These are phyloP conservation scores for Helicoverpa armigera DNA, from an alignment of 1,140 invertebrate genomes.

Conservation along the genomic window DNA sequence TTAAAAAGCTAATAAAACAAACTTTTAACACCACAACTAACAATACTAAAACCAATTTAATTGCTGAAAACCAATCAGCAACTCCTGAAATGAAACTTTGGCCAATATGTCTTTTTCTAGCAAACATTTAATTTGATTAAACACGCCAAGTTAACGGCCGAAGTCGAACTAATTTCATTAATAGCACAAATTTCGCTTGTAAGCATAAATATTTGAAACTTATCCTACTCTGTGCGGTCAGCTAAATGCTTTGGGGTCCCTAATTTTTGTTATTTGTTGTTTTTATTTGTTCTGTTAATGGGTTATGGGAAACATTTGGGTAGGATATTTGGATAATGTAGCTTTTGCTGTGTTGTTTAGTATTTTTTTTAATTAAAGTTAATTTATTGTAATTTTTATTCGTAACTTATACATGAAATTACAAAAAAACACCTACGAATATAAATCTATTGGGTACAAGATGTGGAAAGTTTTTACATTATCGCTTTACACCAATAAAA, in stretches of 20 bases:
- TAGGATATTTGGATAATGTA: neutral
- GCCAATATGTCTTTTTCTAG: slow-evolving; percentile 39
- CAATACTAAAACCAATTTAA: neutral
- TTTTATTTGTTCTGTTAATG: slow-evolving; percentile 23
- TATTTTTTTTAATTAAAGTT: too few species aligned
- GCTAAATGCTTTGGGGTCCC: neutral
- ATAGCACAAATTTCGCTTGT: slow-evolving; percentile 32
- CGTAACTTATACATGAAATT: too few species aligned
- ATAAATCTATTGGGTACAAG: too few species aligned
- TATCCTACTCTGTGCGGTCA: slow-evolving; percentile 20
- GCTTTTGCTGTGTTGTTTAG: neutral
- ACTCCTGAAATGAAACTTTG: slow-evolving; percentile 5
- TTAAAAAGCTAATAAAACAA: neutral
- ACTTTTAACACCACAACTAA: neutral
- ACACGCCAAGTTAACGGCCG: slow-evolving; percentile 26
- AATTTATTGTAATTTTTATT: too few species aligned
- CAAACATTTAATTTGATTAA: slow-evolving; percentile 49
- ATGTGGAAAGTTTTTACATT: neutral
- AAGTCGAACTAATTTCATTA: slow-evolving; percentile 46
- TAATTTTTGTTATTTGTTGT: slow-evolving; percentile 9
- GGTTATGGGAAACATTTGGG: neutral
- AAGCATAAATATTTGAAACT: slow-evolving; percentile 47
- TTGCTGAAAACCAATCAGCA: slow-evolving; percentile 41
- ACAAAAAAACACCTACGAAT: too few species aligned
- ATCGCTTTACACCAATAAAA: neutral